Conservation (phyloP, 2,113 vertebrate species). For the Mormyrus iriodes region DNA sequence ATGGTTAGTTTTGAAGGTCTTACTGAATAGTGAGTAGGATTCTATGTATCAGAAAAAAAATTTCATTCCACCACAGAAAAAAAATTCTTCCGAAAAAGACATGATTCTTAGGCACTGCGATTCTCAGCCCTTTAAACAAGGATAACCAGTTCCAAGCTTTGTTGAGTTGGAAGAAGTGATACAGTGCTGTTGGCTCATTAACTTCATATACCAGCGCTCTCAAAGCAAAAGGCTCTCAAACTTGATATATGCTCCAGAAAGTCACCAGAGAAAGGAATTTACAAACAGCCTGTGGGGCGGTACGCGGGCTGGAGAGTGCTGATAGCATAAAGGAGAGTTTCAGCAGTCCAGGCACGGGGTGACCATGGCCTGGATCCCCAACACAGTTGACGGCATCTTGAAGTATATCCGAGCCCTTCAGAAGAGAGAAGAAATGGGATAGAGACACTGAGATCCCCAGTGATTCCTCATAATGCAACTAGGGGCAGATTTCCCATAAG, state of each 20-base stretch:
- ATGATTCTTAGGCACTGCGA: neutral
- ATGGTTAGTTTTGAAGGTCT: neutral
- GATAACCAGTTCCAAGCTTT: neutral
- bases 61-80: neutral
- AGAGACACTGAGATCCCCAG: neutral
- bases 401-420: neutral
- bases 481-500: neutral
- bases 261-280: neutral
- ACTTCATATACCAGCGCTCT: neutral
- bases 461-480: neutral
- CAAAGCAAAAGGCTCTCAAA: neutral
- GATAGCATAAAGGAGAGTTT: neutral
- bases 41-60: neutral
- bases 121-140: neutral
- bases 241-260: neutral
- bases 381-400: neutral
- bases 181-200: neutral
- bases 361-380: neutral
- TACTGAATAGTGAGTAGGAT: neutral
- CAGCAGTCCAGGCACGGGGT: neutral
- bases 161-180: neutral
- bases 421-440: neutral
- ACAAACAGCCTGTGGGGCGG: neutral
- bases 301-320: neutral
- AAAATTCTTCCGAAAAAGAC: neutral